Evolutionary conservation across 1,140 invertebrate species (phyloP).

Genomic region (Phymastichus coffea): DNA sequence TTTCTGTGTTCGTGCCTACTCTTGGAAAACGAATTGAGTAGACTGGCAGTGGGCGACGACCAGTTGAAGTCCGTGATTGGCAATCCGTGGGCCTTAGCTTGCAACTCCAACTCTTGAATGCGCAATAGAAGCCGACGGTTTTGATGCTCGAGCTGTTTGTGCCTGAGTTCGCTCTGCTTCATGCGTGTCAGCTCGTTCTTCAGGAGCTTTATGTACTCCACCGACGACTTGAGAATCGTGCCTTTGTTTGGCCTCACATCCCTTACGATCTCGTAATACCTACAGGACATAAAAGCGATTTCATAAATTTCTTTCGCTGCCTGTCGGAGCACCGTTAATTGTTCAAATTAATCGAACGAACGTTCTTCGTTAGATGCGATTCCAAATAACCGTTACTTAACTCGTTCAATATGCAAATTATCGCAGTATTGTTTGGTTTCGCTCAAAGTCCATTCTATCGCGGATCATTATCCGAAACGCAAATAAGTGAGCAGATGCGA

Average conservation of each 20-base stretch:
- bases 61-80: slow-evolving; percentile 62
- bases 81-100: slow-evolving; percentile 69
- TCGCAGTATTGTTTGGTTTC: too few species aligned
- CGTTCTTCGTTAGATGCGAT: too few species aligned
- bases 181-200: slow-evolving; percentile 82
- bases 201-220: slow-evolving; percentile 92
- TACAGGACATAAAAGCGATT: slow-evolving; percentile 36
- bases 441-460: too few species aligned
- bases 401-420: too few species aligned
- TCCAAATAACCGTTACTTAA: too few species aligned
- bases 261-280: slow-evolving; percentile 81
- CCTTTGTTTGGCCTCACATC: slow-evolving; percentile 91
- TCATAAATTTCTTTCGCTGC: too few species aligned
- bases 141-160: slow-evolving; percentile 79
- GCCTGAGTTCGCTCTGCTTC: slow-evolving; percentile 73
- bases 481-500: too few species aligned
- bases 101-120: slow-evolving; percentile 71
- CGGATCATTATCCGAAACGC: too few species aligned
- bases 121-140: slow-evolving; percentile 79
- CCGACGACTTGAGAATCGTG: slow-evolving; percentile 96
- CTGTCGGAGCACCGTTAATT: too few species aligned
- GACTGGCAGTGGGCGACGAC: slow-evolving; percentile 44
- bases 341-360: too few species aligned
- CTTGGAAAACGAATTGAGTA: slow-evolving; percentile 49
- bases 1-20: slow-evolving; percentile 55